Conservation (phyloP, 1,140 invertebrate genomes). For the Dryas iulia region DNA sequence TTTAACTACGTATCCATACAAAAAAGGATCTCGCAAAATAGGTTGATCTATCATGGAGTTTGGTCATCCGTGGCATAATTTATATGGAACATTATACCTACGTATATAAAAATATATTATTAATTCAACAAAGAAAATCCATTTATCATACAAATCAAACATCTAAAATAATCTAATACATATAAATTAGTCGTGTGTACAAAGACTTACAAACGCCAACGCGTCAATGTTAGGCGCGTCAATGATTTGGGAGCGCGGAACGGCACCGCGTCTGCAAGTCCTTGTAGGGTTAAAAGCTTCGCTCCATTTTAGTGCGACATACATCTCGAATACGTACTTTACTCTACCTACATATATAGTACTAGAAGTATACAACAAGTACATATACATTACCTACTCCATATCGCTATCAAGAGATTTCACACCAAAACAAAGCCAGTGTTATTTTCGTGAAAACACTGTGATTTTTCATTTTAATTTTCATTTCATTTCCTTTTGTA, state of each 20-base stretch:
- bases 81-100: too few relatives aligned
- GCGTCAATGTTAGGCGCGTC: not conserved
- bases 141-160: too few relatives aligned
- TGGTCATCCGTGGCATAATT: too few relatives aligned
- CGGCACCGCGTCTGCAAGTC: slow-evolving; percentile 4
- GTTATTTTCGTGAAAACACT: not conserved
- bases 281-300: slow-evolving; percentile 22
- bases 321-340: not conserved
- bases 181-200: too few relatives aligned
- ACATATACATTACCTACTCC: not conserved
- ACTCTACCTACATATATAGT: not conserved
- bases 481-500: too few relatives aligned
- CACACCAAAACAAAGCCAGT: not conserved
- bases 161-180: not conserved
- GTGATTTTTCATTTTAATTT: not conserved
- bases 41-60: too few relatives aligned
- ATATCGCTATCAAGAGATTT: not conserved
- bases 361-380: not conserved
- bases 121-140: too few relatives aligned
- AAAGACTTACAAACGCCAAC: not conserved
- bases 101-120: too few relatives aligned
- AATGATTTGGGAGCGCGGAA: slow-evolving; percentile 9
- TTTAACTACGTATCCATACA: too few relatives aligned
- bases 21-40: too few relatives aligned
- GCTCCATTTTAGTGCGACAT: slow-evolving; percentile 7